Evolutionary conservation across 2,888 invertebrate species (phyloP), one percentile per base, ranked within the genome.

Genomic region (Sphaerophoria rueppellii): DNA sequence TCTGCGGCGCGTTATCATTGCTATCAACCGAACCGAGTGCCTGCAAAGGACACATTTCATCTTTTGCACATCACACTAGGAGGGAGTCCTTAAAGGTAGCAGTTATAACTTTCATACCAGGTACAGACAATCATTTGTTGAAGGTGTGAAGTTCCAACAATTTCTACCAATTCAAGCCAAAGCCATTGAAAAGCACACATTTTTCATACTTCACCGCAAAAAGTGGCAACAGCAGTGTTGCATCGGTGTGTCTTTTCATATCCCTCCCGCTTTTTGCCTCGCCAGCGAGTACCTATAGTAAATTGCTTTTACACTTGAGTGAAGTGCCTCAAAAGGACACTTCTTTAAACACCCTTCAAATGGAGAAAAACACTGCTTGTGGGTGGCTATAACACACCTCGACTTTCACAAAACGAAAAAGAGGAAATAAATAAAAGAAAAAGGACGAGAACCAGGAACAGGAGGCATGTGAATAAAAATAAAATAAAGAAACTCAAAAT

Each of bases 281-380:
- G 2, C 24, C 24, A 24, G 24, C 24, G 24, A 24, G n/a, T n/a
- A n/a, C n/a, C 24, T 43, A 40, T 75, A 74, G 82, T 78, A 86
- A 86, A 86, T 86, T 86, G 86, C 82, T 82, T 86, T 86, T 82
- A 82, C 86, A 82, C 86, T 86, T 82, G 82, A 86, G 65, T 86
- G 86, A 78, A 86, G 82, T 78, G 61, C 35, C 82, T 86, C 80
- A 82, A 86, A 86, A 82, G 86, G 82, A 85, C 81, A 85, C 85
- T 81, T 85, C 80, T 80, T 85, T 85, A 73, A 76, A 63, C 81
- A 77, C 24, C 24, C 81, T 85, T 81, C 61, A 70, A 81, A 85
- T 81, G 67, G 81, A 85, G 81, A 77, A 83, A 83, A 60, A 77
- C 78, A 74, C 14, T 69, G 35, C 67, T 46, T 4, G 5, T 32